phyloP scores from a whole-genome alignment of 2,888 invertebrate species.

The Choristoneura rosaceana region DNA sequence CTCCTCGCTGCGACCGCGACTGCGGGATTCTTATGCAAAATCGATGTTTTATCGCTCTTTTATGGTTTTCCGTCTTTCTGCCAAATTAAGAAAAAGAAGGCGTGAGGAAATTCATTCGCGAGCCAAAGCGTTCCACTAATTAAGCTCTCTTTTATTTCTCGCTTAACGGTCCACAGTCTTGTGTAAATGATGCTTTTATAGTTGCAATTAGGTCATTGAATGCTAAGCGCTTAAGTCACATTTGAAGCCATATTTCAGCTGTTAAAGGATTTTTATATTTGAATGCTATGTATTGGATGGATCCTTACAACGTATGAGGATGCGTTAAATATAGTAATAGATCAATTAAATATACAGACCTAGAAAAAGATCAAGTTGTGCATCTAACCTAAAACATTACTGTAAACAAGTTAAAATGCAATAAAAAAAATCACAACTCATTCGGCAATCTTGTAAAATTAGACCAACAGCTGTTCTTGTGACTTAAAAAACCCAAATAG shows the following conservation, averaged over 20 bases:
- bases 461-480: no score
- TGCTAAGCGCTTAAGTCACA: constrained; percentile 11
- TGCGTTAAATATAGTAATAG: no score
- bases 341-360: no score
- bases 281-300: no score
- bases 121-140: constrained; percentile 73
- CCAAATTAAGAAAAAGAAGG: constrained; percentile 65
- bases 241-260: neutral
- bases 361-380: no score
- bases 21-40: constrained; percentile 69
- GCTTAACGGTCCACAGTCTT: constrained; percentile 60
- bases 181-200: constrained; percentile 48
- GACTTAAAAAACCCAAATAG: no score
- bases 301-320: no score
- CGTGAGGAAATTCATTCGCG: constrained; percentile 64
- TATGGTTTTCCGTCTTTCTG: constrained; percentile 63
- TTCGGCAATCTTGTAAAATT: no score
- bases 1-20: constrained; percentile 43
- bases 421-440: no score
- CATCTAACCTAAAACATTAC: no score
- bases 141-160: constrained; percentile 66
- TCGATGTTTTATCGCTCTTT: constrained; percentile 70
- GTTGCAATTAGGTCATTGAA: constrained; percentile 39
- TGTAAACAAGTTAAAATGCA: no score
- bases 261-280: no score